A percentile compares a stretch with the other conserved stretches of the same genome.
Evolutionary conservation across 2,113 vertebrate genomes (phyloP).

Genomic region (Pachypanchax playfairii): DNA sequence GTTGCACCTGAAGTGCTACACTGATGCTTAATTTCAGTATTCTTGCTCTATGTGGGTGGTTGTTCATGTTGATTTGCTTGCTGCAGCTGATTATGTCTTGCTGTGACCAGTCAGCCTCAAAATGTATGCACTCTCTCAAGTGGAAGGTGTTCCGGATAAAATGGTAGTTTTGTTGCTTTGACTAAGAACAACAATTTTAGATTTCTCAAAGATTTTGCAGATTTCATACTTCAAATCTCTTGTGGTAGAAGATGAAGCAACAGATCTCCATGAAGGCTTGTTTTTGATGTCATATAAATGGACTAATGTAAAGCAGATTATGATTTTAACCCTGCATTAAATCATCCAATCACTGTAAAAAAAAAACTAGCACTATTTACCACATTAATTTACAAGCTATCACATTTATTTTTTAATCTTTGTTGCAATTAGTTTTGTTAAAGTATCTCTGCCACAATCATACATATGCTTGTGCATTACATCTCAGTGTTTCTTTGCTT

Average conservation of each 20-base stretch:
- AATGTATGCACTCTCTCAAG: slow-evolving; percentile 10
- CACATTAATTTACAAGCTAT: too few species aligned
- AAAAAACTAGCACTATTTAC: too few species aligned
- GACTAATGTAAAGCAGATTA: too few species aligned
- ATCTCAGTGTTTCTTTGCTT: too few species aligned
- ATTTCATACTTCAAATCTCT: not conserved
- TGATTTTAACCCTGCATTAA: too few species aligned
- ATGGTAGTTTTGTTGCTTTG: not conserved
- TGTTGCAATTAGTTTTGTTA: too few species aligned
- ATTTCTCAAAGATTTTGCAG: not conserved
- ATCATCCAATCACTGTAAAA: too few species aligned
- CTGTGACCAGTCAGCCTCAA: slow-evolving; percentile 11
- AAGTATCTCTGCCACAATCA: too few species aligned
- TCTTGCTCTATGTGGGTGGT: slow-evolving; percentile 15
- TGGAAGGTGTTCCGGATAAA: slow-evolving; percentile 12
- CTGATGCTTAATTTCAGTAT: slow-evolving; percentile 35
- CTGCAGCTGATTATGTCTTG: slow-evolving; percentile 13
- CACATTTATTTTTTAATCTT: too few species aligned
- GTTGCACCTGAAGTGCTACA: slow-evolving; percentile 6
- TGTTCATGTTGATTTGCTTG: slow-evolving; percentile 43
- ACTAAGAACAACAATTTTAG: not conserved
- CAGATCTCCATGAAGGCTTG: not conserved
- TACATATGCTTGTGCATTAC: too few species aligned
- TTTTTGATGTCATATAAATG: too few species aligned
- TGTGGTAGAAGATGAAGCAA: not conserved